These are phyloP conservation scores for Albula goreensis DNA, from an alignment of 2,113 vertebrate species.

Conservation along the genomic window DNA sequence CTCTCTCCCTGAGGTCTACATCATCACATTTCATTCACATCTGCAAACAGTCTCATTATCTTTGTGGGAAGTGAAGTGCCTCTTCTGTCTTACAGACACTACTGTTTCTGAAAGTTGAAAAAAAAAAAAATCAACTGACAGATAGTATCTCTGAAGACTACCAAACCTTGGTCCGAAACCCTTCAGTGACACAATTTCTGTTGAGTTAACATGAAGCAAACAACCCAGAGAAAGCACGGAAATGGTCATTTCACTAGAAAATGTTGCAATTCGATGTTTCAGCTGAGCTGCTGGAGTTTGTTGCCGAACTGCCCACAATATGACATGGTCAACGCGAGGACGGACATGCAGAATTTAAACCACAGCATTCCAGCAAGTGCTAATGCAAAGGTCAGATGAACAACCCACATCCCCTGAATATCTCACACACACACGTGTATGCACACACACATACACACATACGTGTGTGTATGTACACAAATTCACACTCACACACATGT, in stretches of 20 bases:
- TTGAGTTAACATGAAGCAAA: not conserved
- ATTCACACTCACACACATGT: too few relatives aligned
- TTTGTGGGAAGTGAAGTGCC: not conserved
- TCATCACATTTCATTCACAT: not conserved
- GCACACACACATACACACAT: too few relatives aligned
- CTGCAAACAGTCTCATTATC: not conserved
- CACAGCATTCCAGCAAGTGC: not conserved
- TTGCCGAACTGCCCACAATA: not conserved
- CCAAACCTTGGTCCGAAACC: not conserved
- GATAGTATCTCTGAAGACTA: not conserved
- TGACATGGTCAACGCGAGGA: not conserved
- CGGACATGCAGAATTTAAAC: not conserved
- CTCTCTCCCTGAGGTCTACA: not conserved
- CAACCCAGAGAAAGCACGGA: not conserved
- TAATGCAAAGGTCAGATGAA: not conserved
- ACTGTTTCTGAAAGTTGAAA: not conserved
- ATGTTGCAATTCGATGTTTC: not conserved
- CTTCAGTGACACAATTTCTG: not conserved
- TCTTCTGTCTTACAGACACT: not conserved
- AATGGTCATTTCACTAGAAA: not conserved
- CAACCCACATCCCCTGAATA: not conserved
- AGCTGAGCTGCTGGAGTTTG: too few relatives aligned
- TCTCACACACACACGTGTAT: not conserved
- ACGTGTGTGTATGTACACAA: too few relatives aligned
- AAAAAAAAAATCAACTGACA: not conserved